Conservation (phyloP, 2,113 vertebrate genomes). For the Eubucco bourcierii region DNA sequence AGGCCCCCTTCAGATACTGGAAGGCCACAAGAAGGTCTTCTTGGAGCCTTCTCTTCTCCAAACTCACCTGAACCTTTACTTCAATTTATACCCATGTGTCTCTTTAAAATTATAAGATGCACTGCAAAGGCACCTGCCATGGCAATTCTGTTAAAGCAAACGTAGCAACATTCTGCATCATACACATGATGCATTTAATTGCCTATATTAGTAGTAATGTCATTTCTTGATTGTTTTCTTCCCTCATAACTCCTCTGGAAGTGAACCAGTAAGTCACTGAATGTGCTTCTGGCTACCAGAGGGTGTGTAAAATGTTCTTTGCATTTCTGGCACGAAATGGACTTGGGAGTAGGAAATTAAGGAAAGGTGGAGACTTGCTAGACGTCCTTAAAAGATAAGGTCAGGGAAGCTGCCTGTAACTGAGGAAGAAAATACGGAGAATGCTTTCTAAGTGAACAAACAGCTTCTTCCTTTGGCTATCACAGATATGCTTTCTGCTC, state of each 20-base stretch:
- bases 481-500: fast-evolving
- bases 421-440: not conserved
- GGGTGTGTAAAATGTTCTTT: not conserved
- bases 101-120: fast-evolving
- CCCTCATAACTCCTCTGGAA: not conserved
- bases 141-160: not conserved
- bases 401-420: not conserved
- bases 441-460: not conserved
- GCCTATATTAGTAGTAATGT: not conserved
- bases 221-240: not conserved
- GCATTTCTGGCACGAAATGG: not conserved
- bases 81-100: fast-evolving
- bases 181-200: fast-evolving
- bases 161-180: not conserved
- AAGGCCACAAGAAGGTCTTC: no score
- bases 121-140: not conserved
- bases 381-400: not conserved
- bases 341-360: not conserved
- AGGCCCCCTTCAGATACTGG: no score
- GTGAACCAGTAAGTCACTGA: not conserved
- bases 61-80: not conserved
- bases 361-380: not conserved
- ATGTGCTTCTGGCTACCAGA: not conserved
- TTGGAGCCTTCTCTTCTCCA: no score
- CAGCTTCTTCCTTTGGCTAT: not conserved